A percentile compares a stretch with the other conserved stretches of the same genome.
Conservation (phyloP, 2,888 invertebrate genomes). For the Abscondita cerata region DNA sequence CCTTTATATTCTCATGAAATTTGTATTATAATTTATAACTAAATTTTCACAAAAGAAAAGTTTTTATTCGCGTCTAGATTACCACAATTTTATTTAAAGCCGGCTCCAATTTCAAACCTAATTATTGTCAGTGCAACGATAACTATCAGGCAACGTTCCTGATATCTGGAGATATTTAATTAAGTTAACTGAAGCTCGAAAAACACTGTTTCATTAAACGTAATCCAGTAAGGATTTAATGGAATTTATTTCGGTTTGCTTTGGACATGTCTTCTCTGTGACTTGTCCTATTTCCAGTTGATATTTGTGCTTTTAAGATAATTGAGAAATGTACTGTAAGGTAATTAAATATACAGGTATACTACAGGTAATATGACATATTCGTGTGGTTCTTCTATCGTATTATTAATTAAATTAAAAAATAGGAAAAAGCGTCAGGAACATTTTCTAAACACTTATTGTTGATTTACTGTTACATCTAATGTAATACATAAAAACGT, state of each 20-base stretch:
- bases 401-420: no score
- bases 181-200: conserved; percentile 12
- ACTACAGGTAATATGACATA: no score
- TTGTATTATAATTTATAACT: neutral
- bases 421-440: no score
- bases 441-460: no score
- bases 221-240: conserved; percentile 10
- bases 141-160: conserved; percentile 7
- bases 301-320: neutral
- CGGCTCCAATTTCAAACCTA: conserved; percentile 3
- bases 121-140: conserved; percentile 8
- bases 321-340: no score
- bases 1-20: neutral
- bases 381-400: no score
- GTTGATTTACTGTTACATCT: no score
- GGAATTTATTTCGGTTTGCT: conserved; percentile 11
- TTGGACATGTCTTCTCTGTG: conserved; percentile 1
- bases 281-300: conserved; percentile 3
- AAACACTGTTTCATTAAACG: conserved; percentile 12
- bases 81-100: neutral
- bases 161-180: conserved; percentile 11
- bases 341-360: no score
- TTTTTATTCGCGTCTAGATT: no score
- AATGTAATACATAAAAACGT: no score
- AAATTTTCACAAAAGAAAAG: no score